These are phyloP conservation scores for Callaeas wilsoni DNA, from an alignment of 2,113 vertebrate species.

Conservation along the genomic window DNA sequence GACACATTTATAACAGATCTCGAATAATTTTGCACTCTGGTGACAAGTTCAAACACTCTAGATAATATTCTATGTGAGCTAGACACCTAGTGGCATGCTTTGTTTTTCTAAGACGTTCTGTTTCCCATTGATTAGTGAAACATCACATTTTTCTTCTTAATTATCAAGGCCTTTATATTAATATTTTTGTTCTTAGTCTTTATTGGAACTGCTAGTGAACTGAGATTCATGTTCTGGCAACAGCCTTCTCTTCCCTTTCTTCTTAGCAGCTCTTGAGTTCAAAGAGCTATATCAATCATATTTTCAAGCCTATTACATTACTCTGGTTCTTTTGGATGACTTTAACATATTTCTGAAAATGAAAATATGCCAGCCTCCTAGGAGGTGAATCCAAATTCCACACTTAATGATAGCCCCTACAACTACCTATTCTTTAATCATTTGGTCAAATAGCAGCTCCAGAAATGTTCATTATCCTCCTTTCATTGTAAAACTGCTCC, in stretches of 20 bases:
- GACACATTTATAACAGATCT: background rate
- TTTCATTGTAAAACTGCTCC: background rate
- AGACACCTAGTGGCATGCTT: background rate
- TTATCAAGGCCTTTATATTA: background rate
- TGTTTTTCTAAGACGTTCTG: background rate
- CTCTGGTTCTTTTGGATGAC: background rate
- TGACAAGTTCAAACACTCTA: background rate
- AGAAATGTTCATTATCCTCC: background rate
- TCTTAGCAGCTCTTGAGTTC: background rate
- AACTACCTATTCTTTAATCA: background rate
- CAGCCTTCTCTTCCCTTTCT: background rate
- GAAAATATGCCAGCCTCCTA: background rate
- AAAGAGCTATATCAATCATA: background rate
- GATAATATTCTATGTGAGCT: background rate
- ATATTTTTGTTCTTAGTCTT: background rate
- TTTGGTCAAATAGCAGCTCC: background rate
- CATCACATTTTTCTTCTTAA: background rate
- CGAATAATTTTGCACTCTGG: background rate
- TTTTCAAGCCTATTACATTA: slow-evolving; percentile 20
- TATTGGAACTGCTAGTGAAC: background rate
- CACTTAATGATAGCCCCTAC: background rate
- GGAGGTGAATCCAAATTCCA: background rate
- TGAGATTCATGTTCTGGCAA: background rate
- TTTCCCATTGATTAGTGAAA: background rate
- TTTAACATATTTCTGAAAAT: background rate